phyloP scores from a whole-genome alignment of 2,888 invertebrate genomes.

The Chromoteleia sp. region DNA sequence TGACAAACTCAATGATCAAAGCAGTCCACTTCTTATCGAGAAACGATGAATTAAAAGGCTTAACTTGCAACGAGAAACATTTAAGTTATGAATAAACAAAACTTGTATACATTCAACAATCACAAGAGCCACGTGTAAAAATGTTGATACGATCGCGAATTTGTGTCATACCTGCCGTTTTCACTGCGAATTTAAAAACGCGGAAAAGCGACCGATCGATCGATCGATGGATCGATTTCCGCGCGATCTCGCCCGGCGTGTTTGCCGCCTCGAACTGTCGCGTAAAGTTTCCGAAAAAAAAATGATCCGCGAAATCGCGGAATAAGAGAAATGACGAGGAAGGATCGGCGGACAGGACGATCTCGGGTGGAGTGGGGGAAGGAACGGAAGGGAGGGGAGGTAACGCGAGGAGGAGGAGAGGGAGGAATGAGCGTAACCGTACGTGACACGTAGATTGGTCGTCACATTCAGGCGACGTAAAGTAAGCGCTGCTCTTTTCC shows the following conservation, averaged over 20 bases:
- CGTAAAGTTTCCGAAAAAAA: constrained; percentile 21
- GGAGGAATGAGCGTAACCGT: constrained; percentile 32
- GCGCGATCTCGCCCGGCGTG: constrained; percentile 56
- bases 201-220: constrained; percentile 38
- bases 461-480: constrained; percentile 50
- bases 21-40: too few species aligned
- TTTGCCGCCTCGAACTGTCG: constrained; percentile 46
- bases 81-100: too few species aligned
- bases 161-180: constrained; percentile 24
- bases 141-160: too few species aligned
- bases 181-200: not conserved
- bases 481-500: constrained; percentile 60
- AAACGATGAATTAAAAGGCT: too few species aligned
- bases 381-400: not conserved
- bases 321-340: constrained; percentile 38
- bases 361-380: constrained; percentile 15
- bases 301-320: constrained; percentile 32
- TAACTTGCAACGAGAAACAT: too few species aligned
- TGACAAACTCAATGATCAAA: too few species aligned
- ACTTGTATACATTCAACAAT: too few species aligned
- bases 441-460: constrained; percentile 47
- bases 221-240: constrained; percentile 56
- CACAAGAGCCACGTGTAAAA: too few species aligned
- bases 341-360: constrained; percentile 51
- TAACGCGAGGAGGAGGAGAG: constrained; percentile 1